phyloP scores from a whole-genome alignment of 2,888 invertebrate species.

The Harmothoe impar region DNA sequence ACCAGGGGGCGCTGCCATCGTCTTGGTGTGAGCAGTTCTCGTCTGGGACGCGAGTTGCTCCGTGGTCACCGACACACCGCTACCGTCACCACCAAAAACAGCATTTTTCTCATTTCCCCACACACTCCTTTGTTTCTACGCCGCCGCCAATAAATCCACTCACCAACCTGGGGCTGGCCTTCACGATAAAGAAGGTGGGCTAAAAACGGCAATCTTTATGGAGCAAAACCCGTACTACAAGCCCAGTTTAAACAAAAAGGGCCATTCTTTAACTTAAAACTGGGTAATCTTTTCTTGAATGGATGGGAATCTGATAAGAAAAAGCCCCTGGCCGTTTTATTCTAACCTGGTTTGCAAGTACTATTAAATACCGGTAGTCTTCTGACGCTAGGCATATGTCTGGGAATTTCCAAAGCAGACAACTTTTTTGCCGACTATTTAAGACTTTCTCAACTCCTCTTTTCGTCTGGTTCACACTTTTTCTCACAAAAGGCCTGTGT shows the following conservation, averaged over 20 bases:
- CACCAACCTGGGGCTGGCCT: neutral
- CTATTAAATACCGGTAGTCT: too few relatives aligned
- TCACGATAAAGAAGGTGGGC: neutral
- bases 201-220: neutral
- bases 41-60: neutral
- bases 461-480: neutral
- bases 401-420: too few relatives aligned
- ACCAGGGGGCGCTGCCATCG: neutral
- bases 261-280: neutral
- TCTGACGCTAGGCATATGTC: too few relatives aligned
- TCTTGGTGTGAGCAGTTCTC: conserved; percentile 13
- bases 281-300: conserved; percentile 3
- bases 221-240: conserved; percentile 16
- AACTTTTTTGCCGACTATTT: too few relatives aligned
- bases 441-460: neutral
- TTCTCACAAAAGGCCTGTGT: neutral
- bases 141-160: neutral
- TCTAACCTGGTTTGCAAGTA: too few relatives aligned
- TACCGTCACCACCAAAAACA: neutral
- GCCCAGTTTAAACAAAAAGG: neutral
- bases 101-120: conserved; percentile 27
- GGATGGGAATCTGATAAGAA: neutral
- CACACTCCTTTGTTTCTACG: neutral
- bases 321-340: neutral
- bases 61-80: conserved; percentile 8